A percentile compares a stretch with the other conserved stretches of the same genome.
Evolutionary conservation across 1,140 invertebrate species (phyloP).

Genomic region (Choristoneura fumiferana): DNA sequence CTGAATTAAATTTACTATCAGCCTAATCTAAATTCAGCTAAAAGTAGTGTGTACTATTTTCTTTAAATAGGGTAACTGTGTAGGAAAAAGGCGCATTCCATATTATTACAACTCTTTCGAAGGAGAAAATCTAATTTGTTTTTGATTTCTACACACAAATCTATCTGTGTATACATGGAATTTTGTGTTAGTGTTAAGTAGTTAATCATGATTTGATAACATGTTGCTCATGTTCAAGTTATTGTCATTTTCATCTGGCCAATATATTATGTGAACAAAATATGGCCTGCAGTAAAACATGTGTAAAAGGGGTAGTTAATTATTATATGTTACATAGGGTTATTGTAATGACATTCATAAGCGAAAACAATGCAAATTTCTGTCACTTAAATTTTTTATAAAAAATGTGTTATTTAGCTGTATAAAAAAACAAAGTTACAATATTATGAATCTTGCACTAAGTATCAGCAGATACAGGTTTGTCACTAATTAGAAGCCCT

Average conservation of each 20-base stretch:
- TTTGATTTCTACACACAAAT: slow-evolving; percentile 30
- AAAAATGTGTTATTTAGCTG: slow-evolving; percentile 15
- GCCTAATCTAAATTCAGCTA: too few species aligned
- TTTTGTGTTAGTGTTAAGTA: slow-evolving; percentile 70
- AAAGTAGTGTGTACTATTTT: too few species aligned
- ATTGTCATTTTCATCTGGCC: slow-evolving; percentile 21
- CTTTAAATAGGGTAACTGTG: too few species aligned
- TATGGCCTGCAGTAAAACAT: not conserved
- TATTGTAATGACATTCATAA: not conserved
- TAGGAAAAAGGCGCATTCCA: slow-evolving; percentile 5
- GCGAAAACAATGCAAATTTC: too few species aligned
- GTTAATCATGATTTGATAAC: slow-evolving; percentile 52
- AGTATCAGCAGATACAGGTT: too few species aligned
- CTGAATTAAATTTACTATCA: too few species aligned
- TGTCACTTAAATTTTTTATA: not conserved
- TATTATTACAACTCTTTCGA: slow-evolving; percentile 2
- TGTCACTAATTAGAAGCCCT: too few species aligned
- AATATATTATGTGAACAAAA: slow-evolving; percentile 29
- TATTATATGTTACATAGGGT: slow-evolving; percentile 19
- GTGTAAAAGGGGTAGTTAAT: not conserved
- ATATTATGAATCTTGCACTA: too few species aligned
- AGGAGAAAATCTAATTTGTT: slow-evolving; percentile 2
- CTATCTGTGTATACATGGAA: slow-evolving; percentile 73
- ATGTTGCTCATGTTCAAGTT: slow-evolving; percentile 9
- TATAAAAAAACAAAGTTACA: not conserved